Evolutionary conservation across 2,888 invertebrate genomes (phyloP).

Genomic region (Polymixis flavicincta): DNA sequence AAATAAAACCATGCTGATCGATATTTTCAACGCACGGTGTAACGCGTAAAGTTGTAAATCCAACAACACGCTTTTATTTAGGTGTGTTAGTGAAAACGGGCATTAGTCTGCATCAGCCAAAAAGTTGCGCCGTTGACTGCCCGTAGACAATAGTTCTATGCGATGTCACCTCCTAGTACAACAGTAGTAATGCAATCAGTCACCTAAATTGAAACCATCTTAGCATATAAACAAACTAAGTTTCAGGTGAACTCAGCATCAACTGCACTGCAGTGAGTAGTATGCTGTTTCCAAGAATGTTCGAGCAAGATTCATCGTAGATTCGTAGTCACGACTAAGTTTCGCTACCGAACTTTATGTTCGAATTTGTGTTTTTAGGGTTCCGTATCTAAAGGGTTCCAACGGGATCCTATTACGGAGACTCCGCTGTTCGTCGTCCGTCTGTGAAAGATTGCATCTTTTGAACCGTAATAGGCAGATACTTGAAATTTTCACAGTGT

Average conservation of each 20-base stretch:
- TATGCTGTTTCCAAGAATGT: constrained; percentile 27
- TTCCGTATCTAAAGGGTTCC: no score
- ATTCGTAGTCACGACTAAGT: constrained; percentile 25
- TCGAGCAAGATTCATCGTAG: constrained; percentile 31
- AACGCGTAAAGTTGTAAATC: not conserved
- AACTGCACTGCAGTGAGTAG: constrained; percentile 38
- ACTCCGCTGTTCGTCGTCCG: no score
- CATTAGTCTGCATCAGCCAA: not conserved
- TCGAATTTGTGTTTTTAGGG: constrained; percentile 26
- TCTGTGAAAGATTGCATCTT: no score
- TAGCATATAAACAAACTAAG: constrained; percentile 24
- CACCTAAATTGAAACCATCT: constrained; percentile 28
- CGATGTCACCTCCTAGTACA: not conserved
- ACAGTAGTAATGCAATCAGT: not conserved
- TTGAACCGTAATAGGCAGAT: no score
- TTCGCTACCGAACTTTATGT: constrained; percentile 15
- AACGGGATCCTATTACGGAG: no score
- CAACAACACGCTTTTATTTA: not conserved
- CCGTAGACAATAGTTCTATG: not conserved
- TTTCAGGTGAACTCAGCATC: constrained; percentile 35
- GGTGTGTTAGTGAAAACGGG: not conserved
- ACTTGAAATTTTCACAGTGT: no score
- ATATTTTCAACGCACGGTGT: no score
- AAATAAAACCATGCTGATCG: not conserved
- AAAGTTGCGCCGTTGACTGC: not conserved